Conservation (phyloP, 2,888 invertebrate genomes). For the Ectobius pallidus region DNA sequence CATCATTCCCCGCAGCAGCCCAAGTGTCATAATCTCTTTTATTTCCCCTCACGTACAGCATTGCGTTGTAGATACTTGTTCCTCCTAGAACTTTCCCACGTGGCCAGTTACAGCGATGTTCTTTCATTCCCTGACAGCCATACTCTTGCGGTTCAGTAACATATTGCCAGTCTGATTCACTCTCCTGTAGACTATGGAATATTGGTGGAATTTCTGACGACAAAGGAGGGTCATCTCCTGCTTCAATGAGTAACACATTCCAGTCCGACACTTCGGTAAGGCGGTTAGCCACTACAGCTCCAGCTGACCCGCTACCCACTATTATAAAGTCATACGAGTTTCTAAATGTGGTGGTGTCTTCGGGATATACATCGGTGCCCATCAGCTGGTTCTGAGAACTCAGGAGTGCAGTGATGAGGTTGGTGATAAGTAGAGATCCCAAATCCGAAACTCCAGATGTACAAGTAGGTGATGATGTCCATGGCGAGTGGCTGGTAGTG, state of each 20-base stretch:
- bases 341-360: background rate
- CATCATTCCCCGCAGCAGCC: constrained; percentile 81
- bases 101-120: constrained; percentile 88
- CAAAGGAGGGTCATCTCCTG: constrained; percentile 39
- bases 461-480: background rate
- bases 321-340: constrained; percentile 58
- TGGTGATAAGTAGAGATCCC: constrained; percentile 18
- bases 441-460: background rate
- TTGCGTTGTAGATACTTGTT: constrained; percentile 85
- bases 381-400: background rate
- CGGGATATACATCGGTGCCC: constrained; percentile 8
- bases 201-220: constrained; percentile 54
- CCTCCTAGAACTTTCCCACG: constrained; percentile 90
- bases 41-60: constrained; percentile 91
- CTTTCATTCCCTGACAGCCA: constrained; percentile 81
- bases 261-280: constrained; percentile 52
- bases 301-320: constrained; percentile 63
- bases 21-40: constrained; percentile 85
- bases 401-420: constrained; percentile 14
- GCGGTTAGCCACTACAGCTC: constrained; percentile 60
- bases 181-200: constrained; percentile 49
- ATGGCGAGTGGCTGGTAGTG: background rate
- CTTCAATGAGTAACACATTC: constrained; percentile 40
- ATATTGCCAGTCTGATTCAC: constrained; percentile 49
- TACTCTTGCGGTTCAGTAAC: constrained; percentile 46